These are phyloP conservation scores for Zaprionus obscuricornis DNA, from an alignment of 2,888 invertebrate genomes.

Conservation along the genomic window DNA sequence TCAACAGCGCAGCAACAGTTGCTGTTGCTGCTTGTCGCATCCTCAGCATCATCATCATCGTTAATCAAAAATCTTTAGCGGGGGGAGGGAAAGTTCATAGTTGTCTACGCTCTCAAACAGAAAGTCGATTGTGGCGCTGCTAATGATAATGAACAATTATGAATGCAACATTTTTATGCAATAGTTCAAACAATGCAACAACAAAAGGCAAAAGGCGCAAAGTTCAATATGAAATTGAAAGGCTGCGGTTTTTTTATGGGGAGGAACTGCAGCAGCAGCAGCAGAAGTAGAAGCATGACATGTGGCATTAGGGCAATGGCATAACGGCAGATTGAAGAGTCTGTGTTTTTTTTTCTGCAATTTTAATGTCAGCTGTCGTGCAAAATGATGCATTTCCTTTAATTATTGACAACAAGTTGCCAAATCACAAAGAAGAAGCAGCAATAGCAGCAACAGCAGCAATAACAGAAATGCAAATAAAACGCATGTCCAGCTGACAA, in stretches of 20 bases:
- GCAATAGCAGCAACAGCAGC: background rate
- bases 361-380: conserved; percentile 31
- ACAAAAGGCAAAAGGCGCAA: conserved; percentile 15
- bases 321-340: background rate
- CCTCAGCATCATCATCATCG: too few species aligned
- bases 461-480: conserved; percentile 62
- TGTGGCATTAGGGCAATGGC: too few species aligned
- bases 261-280: background rate
- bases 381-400: conserved; percentile 66
- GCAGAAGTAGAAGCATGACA: too few species aligned
- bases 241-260: conserved; percentile 9
- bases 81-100: conserved; percentile 57
- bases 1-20: too few species aligned
- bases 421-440: conserved; percentile 43
- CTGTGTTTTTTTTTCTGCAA: conserved; percentile 14
- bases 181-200: conserved; percentile 15
- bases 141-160: conserved; percentile 63
- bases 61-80: background rate
- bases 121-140: conserved; percentile 60
- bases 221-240: conserved; percentile 26
- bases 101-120: conserved; percentile 11
- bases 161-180: conserved; percentile 52
- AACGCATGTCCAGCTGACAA: conserved; percentile 77
- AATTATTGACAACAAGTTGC: conserved; percentile 52
- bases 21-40: too few species aligned